These are phyloP conservation scores for Corythornis vintsioides DNA, from an alignment of 2,113 vertebrate genomes.

Conservation along the genomic window DNA sequence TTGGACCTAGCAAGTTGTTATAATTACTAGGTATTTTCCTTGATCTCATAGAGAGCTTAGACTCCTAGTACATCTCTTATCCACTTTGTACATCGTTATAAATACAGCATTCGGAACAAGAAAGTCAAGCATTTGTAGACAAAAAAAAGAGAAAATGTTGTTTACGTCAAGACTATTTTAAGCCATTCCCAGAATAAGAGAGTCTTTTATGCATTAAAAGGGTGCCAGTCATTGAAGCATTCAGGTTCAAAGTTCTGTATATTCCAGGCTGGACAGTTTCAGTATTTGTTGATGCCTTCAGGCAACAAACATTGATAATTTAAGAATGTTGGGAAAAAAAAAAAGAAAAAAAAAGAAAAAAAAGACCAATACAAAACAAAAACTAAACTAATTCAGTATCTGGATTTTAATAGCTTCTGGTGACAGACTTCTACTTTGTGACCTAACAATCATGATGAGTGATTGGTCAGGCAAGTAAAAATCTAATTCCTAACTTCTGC, in stretches of 20 bases:
- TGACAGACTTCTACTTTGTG: not conserved
- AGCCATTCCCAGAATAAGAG: slow-evolving; percentile 28
- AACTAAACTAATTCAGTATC: not conserved
- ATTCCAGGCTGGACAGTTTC: slow-evolving; percentile 3
- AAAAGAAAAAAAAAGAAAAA: not conserved
- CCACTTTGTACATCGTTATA: not conserved
- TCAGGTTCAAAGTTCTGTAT: slow-evolving; percentile 24
- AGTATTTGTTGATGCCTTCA: slow-evolving; percentile 8
- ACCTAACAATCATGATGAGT: not conserved
- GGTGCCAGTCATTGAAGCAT: not conserved
- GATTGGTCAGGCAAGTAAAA: not conserved
- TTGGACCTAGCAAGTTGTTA: not conserved
- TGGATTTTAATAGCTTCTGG: slow-evolving; percentile 26
- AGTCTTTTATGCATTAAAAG: not conserved
- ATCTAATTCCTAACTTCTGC: not conserved
- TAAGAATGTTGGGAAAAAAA: slow-evolving; percentile 11
- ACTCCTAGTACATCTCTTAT: not conserved
- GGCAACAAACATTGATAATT: slow-evolving; percentile 31
- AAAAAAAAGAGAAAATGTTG: not conserved
- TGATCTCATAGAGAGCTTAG: not conserved
- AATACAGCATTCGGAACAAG: not conserved
- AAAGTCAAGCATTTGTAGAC: not conserved
- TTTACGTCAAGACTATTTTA: slow-evolving; percentile 55
- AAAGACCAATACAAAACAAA: no score
- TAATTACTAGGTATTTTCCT: not conserved